These are phyloP conservation scores for Papilio protenor DNA, from an alignment of 2,888 invertebrate genomes.

Conservation along the genomic window DNA sequence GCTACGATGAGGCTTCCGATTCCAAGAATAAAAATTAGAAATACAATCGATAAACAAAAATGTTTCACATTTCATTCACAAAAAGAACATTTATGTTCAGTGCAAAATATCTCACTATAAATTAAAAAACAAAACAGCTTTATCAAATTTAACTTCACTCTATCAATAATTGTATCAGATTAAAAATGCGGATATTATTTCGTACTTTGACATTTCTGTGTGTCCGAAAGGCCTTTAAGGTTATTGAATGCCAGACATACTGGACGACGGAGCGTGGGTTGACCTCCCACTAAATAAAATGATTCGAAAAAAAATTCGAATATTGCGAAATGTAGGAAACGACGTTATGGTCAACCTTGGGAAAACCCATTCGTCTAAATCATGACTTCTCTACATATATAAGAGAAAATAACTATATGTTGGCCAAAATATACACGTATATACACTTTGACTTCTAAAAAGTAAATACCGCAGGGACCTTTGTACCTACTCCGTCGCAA, in stretches of 20 bases:
- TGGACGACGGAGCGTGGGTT: not conserved
- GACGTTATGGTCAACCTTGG: not conserved
- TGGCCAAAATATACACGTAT: not conserved
- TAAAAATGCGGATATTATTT: not conserved
- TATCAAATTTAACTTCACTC: not conserved
- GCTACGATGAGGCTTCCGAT: not conserved
- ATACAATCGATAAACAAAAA: not conserved
- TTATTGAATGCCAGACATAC: not conserved
- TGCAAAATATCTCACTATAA: no score
- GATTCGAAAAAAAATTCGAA: not conserved
- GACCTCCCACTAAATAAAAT: not conserved
- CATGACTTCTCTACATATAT: not conserved
- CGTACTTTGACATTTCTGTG: not conserved
- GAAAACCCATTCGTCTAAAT: not conserved
- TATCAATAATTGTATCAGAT: not conserved
- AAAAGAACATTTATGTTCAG: not conserved
- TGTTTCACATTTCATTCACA: not conserved
- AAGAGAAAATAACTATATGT: not conserved
- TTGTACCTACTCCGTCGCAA: not conserved
- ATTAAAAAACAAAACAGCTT: not conserved
- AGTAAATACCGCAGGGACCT: not conserved
- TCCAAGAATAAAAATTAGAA: constrained; percentile 9
- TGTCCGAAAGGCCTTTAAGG: not conserved
- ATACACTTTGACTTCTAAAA: not conserved
- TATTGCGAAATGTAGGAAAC: not conserved